Base-by-base conservation (phyloP, 2,113 vertebrate species). In the Campylomormyrus numenius region DNA sequence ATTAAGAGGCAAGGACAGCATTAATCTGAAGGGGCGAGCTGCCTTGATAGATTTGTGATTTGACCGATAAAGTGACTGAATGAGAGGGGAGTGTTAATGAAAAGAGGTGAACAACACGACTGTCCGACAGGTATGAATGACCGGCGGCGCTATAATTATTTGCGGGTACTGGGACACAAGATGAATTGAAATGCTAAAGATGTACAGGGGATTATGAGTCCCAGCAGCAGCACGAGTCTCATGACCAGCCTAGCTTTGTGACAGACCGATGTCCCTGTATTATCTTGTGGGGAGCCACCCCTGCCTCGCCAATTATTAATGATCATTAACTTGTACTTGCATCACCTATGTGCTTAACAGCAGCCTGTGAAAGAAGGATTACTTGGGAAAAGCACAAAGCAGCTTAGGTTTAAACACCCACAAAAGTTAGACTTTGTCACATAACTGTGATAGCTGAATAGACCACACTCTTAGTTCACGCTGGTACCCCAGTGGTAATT, bases 1-100 rank as follows among this genome's bases (percentile, higher is more conserved):
- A 87, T 90, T 90, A 90, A 35, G 56, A 74, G 56, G 84, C 84
- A 90, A 87, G 53, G 31, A 46, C 84, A 74, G 88, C 45, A 52
- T 90, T 66, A 87, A 62, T 86, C 56, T 70, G 83, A 39, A 39
- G 6, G 58, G 74, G 17, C 1, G 11, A 49, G 56, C 9, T 39
- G 45, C 48, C 19, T 50, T 56, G 27, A 6, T 70, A 50, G 70
- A 77, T 35, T 35, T 52, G 31, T 52, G 31, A 80, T 83, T 53
- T 89, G 70, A 70, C 46, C 8, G 70, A 84, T 83, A 53, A 83
- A 56, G 58, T 77, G 24, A n/a, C 35, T 19, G 50, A n/a, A 77
- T n/a, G 83, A 85, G 19, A 42, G 45, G 42, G 83, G 48, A 85
- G 62, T 42, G 31, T 39, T 58, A 88, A 42, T 45, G 21, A 45